Evolutionary conservation across 2,113 vertebrate genomes (phyloP), one percentile per base, ranked within the genome.

Genomic region (Hypanus sabinus): DNA sequence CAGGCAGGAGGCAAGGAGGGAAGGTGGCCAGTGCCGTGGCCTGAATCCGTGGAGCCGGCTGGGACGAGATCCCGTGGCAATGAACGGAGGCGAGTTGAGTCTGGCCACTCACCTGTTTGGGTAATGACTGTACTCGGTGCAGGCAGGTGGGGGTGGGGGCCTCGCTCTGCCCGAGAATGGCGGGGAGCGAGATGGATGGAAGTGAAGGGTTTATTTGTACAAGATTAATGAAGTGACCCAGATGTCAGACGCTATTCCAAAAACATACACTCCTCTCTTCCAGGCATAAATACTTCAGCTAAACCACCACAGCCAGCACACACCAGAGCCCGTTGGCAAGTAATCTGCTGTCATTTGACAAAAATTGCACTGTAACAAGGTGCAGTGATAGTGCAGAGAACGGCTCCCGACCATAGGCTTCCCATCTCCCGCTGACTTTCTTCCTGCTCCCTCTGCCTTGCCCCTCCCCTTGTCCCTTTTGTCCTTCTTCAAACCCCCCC

Each of bases 231-330:
- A 93, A 73, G 91, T 93, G 91, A 93, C 91, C 91, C 70, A 73
- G 91, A 36, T 93, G 68, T 73, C 91, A 93, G 70, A 73, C 38
- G 91, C 91, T 93, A 93, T 93, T 93, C 68, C 91, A 73, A 73
- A 93, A 93, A 73, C 91, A 93, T 73, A 71, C 91, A 93, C 91
- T 93, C 22, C 91, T 90, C 91, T 93, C 91, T 93, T 38, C 22
- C 91, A 93, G 90, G 91, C 91, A 93, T 93, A 93, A 93, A 93
- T 93, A 93, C 91, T 93, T 93, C 90, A 93, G 90, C 68, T 70
- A 93, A 93, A 93, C 65, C 90, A 93, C 90, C 65, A 22, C 85
- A 30, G 68, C 91, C 70, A 46, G 90, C 62, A 88, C 90, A 92
- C 20, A 92, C 83, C 83, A 62, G 68, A 83, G 60, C 60, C 85